A percentile compares a stretch with the other conserved stretches of the same genome.
Conservation (phyloP, 2,113 vertebrate genomes). For the Thalassoma bifasciatum region DNA sequence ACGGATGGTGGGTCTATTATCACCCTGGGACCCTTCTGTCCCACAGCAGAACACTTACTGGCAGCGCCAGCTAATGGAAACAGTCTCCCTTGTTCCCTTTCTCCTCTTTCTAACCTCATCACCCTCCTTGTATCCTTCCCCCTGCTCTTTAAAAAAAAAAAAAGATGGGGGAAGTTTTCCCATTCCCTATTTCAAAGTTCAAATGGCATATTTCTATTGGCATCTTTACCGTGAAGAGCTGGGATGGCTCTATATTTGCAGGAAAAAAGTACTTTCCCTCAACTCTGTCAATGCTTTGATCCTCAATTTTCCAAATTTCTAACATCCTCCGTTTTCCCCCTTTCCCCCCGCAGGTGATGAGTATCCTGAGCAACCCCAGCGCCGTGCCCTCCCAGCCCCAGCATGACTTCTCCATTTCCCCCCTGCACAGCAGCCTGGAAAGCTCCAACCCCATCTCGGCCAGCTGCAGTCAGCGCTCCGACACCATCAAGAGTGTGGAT, state of each 20-base stretch:
- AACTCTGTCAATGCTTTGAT: constrained; percentile 71
- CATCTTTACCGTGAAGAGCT: constrained; percentile 68
- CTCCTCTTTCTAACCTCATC: constrained; percentile 71
- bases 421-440: constrained; percentile 94
- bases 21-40: constrained; percentile 79
- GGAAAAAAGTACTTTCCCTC: constrained; percentile 63
- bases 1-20: constrained; percentile 78
- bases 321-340: constrained; percentile 52
- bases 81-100: constrained; percentile 76
- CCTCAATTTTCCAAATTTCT: constrained; percentile 70
- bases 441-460: constrained; percentile 94
- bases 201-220: constrained; percentile 66
- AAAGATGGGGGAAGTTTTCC: constrained; percentile 57
- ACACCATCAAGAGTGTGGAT: constrained; percentile 97
- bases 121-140: constrained; percentile 52
- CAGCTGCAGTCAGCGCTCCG: constrained; percentile 97
- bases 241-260: constrained; percentile 63
- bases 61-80: constrained; percentile 76
- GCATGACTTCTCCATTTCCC: constrained; percentile 98
- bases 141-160: constrained; percentile 53
- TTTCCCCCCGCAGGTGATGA: constrained; percentile 90
- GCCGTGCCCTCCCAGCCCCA: constrained; percentile 92
- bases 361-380: constrained; percentile 95
- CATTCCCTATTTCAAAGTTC: constrained; percentile 68
- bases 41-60: constrained; percentile 76